Evolutionary conservation across 2,888 invertebrate genomes (phyloP), one percentile per base, ranked within the genome.

Genomic region (Anoncus sp.): DNA sequence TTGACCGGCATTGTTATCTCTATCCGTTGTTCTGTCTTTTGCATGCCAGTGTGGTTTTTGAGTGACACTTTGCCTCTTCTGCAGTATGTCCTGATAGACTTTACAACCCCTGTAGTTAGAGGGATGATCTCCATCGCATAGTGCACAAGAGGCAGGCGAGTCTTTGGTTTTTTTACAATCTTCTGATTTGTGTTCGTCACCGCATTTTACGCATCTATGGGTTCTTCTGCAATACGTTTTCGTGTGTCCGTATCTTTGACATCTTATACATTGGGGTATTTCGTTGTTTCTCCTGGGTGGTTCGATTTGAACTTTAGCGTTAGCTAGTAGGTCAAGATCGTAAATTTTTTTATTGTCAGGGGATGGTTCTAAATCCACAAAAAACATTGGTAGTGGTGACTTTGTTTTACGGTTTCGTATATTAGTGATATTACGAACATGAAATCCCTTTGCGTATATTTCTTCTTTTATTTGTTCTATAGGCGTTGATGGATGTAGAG

Each of bases 91-190:
- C 57, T 60, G 49, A 10, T 66, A 76, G 31, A 81, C 77, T 18
- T 57, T 38, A 53, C 83, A 85, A 60, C 83, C 83, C 69, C 77
- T 82, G 53, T 84, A 86, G 59, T 78, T 84, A 14, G 85, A 82
- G 27, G 85, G 83, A 40, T 86, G 84, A 31, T 71, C 53, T 20
- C 71, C 81, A 9, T 60, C 55, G 49, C 84, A 85, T 59, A 81
- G 72, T 18, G 70, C 76, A 38, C 82, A 82, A 65, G 71, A 82
- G 12, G 75, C 79, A 27, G 63, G 71, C 27, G 57, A 66, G 16
- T 72, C 70, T 62, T 65, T 63, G 16, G 53, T 72, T 77, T 67
- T 78, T 85, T 87, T 49, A 51, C 82, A 82, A 14, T 55, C 27
- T 3, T 10, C 49, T 5, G 81, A 78, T 1, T 45, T 12, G 43